A percentile compares a stretch with the other conserved stretches of the same genome.
Evolutionary conservation across 2,797 vertebrate genomes (phyloP).

Genomic region (Knipowitschia caucasica): DNA sequence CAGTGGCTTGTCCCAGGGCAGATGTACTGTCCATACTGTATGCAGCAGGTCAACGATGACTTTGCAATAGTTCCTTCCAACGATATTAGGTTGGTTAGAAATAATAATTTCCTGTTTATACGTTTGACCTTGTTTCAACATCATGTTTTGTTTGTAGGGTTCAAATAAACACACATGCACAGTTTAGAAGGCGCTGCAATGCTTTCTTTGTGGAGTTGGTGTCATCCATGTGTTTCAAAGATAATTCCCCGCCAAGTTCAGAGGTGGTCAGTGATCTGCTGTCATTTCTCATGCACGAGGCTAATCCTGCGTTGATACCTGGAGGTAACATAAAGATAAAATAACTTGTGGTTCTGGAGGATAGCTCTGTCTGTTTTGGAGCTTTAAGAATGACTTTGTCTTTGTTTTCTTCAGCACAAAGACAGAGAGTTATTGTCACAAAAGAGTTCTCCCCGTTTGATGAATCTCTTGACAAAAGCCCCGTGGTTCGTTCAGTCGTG

Average conservation of each 20-base stretch:
- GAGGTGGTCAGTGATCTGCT: conserved; percentile 80
- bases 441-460: conserved; percentile 90
- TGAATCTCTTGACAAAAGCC: conserved; percentile 89
- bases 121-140: background rate
- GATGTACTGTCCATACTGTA: conserved; percentile 84
- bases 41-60: conserved; percentile 51
- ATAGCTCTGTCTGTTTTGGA: background rate
- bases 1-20: conserved; percentile 76
- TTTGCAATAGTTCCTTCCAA: conserved; percentile 68
- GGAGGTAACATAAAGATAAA: conserved; percentile 45
- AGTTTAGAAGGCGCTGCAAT: conserved; percentile 85
- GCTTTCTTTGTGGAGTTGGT: conserved; percentile 91
- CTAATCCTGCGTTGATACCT: conserved; percentile 22
- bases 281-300: conserved; percentile 80
- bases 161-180: conserved; percentile 70
- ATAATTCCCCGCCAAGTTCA: conserved; percentile 81
- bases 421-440: conserved; percentile 62
- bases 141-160: conserved; percentile 55
- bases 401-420: conserved; percentile 62
- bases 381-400: conserved; percentile 8
- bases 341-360: background rate
- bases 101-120: background rate
- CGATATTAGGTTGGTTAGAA: conserved; percentile 73
- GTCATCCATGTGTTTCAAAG: conserved; percentile 91
- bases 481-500: conserved; percentile 88